phyloP scores from a whole-genome alignment of 1,140 invertebrate species.

The Polyergus mexicanus region DNA sequence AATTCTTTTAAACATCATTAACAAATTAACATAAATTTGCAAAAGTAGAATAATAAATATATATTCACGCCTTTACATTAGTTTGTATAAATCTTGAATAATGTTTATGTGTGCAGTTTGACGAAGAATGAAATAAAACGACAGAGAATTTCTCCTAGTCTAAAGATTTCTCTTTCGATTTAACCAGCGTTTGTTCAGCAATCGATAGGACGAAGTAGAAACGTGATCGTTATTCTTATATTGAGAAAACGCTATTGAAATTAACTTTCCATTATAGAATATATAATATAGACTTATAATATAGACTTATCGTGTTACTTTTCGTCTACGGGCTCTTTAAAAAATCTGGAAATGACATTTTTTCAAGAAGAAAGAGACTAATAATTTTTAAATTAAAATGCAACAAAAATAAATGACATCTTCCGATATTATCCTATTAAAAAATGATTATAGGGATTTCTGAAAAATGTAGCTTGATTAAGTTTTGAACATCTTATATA shows the following conservation, averaged over 20 bases:
- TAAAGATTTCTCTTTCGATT: slow-evolving; percentile 2
- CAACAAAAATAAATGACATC: neutral
- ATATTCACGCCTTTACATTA: neutral
- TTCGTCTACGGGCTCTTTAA: neutral
- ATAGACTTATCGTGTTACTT: neutral
- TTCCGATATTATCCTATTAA: neutral
- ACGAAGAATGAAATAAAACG: slow-evolving; percentile 14
- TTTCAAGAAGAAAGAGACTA: neutral
- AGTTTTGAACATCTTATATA: neutral
- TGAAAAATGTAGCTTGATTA: neutral
- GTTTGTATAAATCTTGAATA: slow-evolving; percentile 17
- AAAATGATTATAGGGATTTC: neutral
- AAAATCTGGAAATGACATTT: neutral
- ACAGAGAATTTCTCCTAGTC: neutral
- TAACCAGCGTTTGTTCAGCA: slow-evolving; percentile 8
- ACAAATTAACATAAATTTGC: slow-evolving; percentile 10
- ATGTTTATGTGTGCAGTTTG: neutral
- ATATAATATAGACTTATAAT: neutral
- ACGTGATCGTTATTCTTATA: slow-evolving; percentile 20
- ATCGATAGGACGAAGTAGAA: slow-evolving; percentile 8
- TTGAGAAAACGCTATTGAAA: neutral
- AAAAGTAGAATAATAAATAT: neutral
- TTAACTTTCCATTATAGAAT: neutral
- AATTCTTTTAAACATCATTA: neutral
- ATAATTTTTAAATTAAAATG: neutral